These are phyloP conservation scores for Chloroclystis v-ata DNA, from an alignment of 2,888 invertebrate genomes.

Conservation along the genomic window DNA sequence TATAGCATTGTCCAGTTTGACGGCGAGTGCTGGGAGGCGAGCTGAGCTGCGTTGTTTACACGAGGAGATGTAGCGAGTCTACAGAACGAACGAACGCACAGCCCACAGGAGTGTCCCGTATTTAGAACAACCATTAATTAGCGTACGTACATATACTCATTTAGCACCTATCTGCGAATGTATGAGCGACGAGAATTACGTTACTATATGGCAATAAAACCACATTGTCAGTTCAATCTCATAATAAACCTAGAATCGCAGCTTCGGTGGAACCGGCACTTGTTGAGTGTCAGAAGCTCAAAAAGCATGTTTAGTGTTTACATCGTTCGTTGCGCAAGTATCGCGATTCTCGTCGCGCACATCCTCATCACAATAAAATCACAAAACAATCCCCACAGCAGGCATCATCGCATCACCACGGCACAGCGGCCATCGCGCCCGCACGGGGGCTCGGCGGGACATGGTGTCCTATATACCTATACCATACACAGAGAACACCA, in stretches of 20 bases:
- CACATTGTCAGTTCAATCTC: too few relatives aligned
- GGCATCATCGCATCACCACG: slow-evolving; percentile 1
- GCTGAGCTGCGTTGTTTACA: slow-evolving; percentile 1
- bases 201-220: too few relatives aligned
- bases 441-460: background rate
- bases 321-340: too few relatives aligned
- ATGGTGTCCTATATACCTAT: too few relatives aligned
- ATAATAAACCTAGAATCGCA: too few relatives aligned
- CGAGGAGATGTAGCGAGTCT: background rate
- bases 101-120: background rate
- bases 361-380: slow-evolving; percentile 6
- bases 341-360: background rate
- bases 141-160: slow-evolving; percentile 6
- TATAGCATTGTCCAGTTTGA: background rate
- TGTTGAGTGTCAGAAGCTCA: too few relatives aligned
- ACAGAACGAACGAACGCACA: background rate
- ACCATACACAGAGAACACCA: too few relatives aligned
- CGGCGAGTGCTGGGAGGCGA: too few relatives aligned
- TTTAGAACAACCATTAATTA: background rate
- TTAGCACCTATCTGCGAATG: slow-evolving; percentile 9
- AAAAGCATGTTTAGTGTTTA: too few relatives aligned
- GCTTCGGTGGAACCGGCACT: too few relatives aligned
- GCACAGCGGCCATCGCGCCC: background rate
- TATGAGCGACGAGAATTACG: background rate
- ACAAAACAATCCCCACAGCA: too few relatives aligned